A percentile compares a stretch with the other conserved stretches of the same genome.
Evolutionary conservation across 1,140 invertebrate genomes (phyloP).

Genomic region (Parapsyche elsis): DNA sequence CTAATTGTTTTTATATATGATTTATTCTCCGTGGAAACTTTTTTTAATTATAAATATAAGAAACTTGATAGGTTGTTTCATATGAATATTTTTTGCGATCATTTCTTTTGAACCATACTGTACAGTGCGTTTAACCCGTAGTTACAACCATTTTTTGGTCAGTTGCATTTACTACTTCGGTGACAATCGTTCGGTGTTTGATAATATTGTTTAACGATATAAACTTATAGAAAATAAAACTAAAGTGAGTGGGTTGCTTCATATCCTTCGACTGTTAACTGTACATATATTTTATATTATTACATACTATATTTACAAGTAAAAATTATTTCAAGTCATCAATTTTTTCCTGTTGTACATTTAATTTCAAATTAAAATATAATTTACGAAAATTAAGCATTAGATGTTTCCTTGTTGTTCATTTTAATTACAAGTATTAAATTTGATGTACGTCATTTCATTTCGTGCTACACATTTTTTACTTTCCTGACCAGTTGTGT

Average conservation of each 20-base stretch:
- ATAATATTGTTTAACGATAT: not conserved
- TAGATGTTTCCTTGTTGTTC: not conserved
- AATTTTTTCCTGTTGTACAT: too few species aligned
- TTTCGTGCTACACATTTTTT: not conserved
- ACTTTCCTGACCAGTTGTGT: not conserved
- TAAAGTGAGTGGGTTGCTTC: not conserved
- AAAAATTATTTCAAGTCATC: too few species aligned
- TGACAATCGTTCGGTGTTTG: not conserved
- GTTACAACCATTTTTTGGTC: not conserved
- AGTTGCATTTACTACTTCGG: conserved; percentile 16
- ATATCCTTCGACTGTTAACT: not conserved
- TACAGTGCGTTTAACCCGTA: not conserved
- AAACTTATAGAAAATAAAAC: not conserved
- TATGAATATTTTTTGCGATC: not conserved
- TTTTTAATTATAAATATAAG: too few species aligned
- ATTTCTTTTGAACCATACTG: not conserved
- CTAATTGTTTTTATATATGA: too few species aligned
- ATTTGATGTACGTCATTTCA: not conserved
- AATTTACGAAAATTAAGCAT: not conserved
- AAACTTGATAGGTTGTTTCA: too few species aligned
- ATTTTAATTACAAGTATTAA: too few species aligned
- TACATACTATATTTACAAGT: not conserved
- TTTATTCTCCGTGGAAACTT: too few species aligned
- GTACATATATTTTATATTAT: not conserved
- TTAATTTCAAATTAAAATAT: not conserved